Base-by-base conservation (phyloP, 2,113 vertebrate species). In the Lutjanus erythropterus region DNA sequence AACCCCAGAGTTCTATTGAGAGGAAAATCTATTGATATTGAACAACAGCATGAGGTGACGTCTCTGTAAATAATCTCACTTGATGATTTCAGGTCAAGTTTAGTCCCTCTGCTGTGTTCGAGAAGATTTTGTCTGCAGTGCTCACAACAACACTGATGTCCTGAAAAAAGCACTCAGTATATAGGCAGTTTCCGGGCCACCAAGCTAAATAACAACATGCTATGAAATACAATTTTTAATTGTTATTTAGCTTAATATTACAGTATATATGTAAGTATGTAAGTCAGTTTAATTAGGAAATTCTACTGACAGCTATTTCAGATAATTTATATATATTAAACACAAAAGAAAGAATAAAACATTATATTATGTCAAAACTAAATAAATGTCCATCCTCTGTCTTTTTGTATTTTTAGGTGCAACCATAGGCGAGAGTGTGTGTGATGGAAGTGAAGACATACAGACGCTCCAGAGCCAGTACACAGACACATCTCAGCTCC, bases 401-500 rank as follows among this genome's bases (percentile, higher is more conserved):
- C n/a, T n/a, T n/a, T n/a, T n/a, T n/a, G 18, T 67, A 16, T 53
- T 80, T 61, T 6, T 64, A 88, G 85, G 16, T 58, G 15, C 12
- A 25, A 35, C 25, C 11, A 12, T 25, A 31, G 56, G 23, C 0
- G n/a, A 71, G 39, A 71, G 6, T 6, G 5, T 25, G 14, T 95
- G 94, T 77, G 77, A 93, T 70, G 93, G 93, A 37, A 84, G 33
- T 33, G 90, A 95, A 64, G 77, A 92, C 50, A 35, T 95, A 3
- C 29, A 58, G 5, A 60, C 42, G 0, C 79, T 94, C 3, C 83
- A 86, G 56, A 92, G 31, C 50, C 75, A 84, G 0, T 95, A 94
- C 65, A 92, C 83, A 16, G 94, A 95, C 72, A 93, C 91, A 0
- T 94, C 94, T n/a, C 92, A 94, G 74, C 75, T 94, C 12, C 73